phyloP scores from a whole-genome alignment of 2,888 invertebrate genomes.

The Pyrochroa serraticornis region DNA sequence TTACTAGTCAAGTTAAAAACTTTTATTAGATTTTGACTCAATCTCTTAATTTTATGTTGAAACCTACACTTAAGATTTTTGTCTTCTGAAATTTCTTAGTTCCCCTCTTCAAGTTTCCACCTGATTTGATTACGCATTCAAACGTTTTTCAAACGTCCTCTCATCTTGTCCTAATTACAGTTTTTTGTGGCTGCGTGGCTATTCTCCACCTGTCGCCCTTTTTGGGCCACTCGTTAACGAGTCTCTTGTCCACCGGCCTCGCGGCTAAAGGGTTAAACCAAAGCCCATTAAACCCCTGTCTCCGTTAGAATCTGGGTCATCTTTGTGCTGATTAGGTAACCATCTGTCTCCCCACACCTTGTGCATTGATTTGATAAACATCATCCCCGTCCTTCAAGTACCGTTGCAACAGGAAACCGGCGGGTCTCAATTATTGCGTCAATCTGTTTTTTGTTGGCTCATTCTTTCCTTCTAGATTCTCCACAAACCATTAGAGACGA shows the following conservation, averaged over 20 bases:
- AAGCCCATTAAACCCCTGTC: slow-evolving; percentile 6
- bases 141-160: no score
- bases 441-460: background rate
- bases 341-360: slow-evolving; percentile 38
- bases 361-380: slow-evolving; percentile 33
- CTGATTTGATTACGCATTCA: no score
- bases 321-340: slow-evolving; percentile 24
- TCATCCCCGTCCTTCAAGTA: slow-evolving; percentile 17
- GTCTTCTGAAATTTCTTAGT: no score
- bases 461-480: no score
- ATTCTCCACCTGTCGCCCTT: slow-evolving; percentile 16
- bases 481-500: no score
- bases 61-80: no score
- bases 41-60: no score
- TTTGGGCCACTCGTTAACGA: slow-evolving; percentile 7
- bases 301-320: slow-evolving; percentile 35
- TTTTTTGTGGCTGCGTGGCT: background rate
- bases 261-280: slow-evolving; percentile 14
- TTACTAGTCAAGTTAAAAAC: no score
- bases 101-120: no score
- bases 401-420: slow-evolving; percentile 25
- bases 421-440: slow-evolving; percentile 13
- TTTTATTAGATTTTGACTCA: no score
- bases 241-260: background rate
- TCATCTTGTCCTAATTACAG: no score